Base-by-base conservation (phyloP, 2,797 vertebrate species). In the Alcedo atthis region DNA sequence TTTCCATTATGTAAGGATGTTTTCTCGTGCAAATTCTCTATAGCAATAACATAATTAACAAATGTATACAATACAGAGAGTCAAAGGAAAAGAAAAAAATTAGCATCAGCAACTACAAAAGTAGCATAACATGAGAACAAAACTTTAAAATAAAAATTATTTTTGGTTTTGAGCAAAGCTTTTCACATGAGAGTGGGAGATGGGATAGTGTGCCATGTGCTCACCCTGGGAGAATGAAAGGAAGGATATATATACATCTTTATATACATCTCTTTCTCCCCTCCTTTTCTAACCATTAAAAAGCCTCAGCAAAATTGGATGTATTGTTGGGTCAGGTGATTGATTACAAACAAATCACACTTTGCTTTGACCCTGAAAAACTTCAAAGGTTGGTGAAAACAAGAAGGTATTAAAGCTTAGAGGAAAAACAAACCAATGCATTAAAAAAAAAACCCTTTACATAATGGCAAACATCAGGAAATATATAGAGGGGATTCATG, bases 371-470 rank as follows among this genome's bases (percentile, higher is more conserved):
- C 58, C 45, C 35, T 66, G 59, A 28, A 37, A 76, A 73, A 68
- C n/a, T 73, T 85, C 75, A 67, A 80, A 89, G 43, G 21, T 12
- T 82, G 43, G 16, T 73, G 61, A 82, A 95, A 91, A 89, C 33
- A 92, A 33, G 37, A 58, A 62, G 10, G 19, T 33, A 82, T 46
- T 62, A 54, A 66, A 55, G 26, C 35, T 73, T 33, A 58, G 59
- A 79, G n/a, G 10, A 1, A 26, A 77, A 75, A 61, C 24, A 22
- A 25, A 3, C 15, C 28, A 74, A 33, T 0, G 1, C 8, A 48
- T 21, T 74, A 83, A 30, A 87, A 63, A 87, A 85, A 35, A 37
- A 37, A 37, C 13, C 13, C 51, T 15, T 57, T 74, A 57, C 8
- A 61, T 37, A 87, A 83, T 33, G 49, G 58, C 82, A 85, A 80